Base-by-base conservation (phyloP, 2,113 vertebrate species). In the Corydoras maculifer region DNA sequence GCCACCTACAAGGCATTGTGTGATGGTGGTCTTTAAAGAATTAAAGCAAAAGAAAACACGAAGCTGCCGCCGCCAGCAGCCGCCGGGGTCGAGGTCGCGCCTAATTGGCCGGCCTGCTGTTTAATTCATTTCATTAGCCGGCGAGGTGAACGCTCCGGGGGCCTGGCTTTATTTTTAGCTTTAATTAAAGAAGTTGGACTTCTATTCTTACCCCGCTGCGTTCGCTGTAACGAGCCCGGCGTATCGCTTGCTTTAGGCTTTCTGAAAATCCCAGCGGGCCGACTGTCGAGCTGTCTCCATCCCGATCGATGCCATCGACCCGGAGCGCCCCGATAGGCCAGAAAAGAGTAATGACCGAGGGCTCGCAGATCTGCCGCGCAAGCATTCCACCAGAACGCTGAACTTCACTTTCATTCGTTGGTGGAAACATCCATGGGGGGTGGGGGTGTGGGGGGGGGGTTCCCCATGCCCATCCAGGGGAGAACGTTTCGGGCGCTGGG, bases 41-140 rank as follows among this genome's bases (percentile, higher is more conserved):
- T 43, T 43, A 43, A 43, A 4, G 4, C 4, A 43, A 5, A 2
- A 43, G 35, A 43, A 2, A 43, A 2, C 35, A 43, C 7, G 7
- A 43, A 43, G 35, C 35, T 8, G 7, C 35, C 35, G 35, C 35
- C 7, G 35, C 7, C 4, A 43, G 35, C 35, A 43, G 35, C 35
- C 4, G 35, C 7, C 18, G 35, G 51, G 10, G 13, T 53, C 51
- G 10, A 62, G 58, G 18, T 11, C 68, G 62, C 66, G 66, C 66
- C 64, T 67, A 74, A 77, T 59, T 70, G 67, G 8, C 35, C 62
- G 35, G 62, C 31, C 70, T 74, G 66, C 51, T 75, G 66, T 73
- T 66, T 77, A 77, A 77, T 77, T 73, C 72, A 74, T 77, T 66
- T 73, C 58, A 59, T 70, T 74, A 67, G 35, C 60, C n/a, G 58